A percentile compares a stretch with the other conserved stretches of the same genome.
Evolutionary conservation across 2,797 vertebrate genomes (phyloP).

Genomic region (Anguilla marmorata): DNA sequence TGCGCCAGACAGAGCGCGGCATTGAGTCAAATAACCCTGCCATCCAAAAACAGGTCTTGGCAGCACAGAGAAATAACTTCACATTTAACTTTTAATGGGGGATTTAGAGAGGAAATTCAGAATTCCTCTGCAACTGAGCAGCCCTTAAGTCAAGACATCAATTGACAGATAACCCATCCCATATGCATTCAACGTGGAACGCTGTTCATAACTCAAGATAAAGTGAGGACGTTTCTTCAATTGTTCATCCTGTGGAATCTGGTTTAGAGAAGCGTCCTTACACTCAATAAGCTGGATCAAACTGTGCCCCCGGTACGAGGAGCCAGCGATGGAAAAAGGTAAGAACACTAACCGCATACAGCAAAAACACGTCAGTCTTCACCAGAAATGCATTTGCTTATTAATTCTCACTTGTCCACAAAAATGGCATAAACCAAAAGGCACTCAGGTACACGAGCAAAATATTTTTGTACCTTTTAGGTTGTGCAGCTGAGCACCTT

Average conservation of each 20-base stretch:
- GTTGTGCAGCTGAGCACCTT: not conserved
- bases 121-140: not conserved
- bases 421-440: not conserved
- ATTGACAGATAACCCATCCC: not conserved
- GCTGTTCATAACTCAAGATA: not conserved
- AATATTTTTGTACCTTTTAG: not conserved
- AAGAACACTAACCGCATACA: not conserved
- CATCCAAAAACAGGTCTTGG: not conserved
- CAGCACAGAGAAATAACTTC: not conserved
- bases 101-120: not conserved
- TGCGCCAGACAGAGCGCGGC: not conserved
- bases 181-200: not conserved
- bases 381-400: not conserved
- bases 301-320: not conserved
- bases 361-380: too few species aligned
- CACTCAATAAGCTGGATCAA: not conserved
- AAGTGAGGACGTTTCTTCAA: not conserved
- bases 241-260: not conserved
- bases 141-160: not conserved
- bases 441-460: not conserved
- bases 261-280: not conserved
- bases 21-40: not conserved
- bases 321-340: not conserved
- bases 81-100: not conserved
- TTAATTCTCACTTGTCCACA: not conserved